Conservation (phyloP, 2,888 invertebrate genomes). For the Cheilosia vulpina region DNA sequence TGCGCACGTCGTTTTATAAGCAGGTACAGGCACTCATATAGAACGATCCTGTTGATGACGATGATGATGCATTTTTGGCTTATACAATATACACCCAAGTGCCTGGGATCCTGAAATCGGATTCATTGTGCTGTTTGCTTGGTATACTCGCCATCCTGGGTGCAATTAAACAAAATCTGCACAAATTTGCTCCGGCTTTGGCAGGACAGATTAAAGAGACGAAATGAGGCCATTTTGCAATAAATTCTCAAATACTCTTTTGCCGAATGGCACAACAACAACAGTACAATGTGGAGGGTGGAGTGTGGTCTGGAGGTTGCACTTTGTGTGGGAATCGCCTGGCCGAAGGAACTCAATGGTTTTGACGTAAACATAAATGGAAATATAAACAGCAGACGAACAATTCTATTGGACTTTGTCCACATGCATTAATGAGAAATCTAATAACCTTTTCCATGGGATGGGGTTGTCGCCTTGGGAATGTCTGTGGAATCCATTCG, state of each 20-base stretch:
- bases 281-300: too few relatives aligned
- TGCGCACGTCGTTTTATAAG: conserved; percentile 44
- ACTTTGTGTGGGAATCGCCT: conserved; percentile 11
- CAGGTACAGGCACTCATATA: conserved; percentile 1
- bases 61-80: conserved; percentile 30
- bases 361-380: conserved; percentile 9
- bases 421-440: conserved; percentile 5
- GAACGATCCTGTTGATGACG: conserved; percentile 19
- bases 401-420: neutral
- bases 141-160: conserved; percentile 37
- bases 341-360: conserved; percentile 26
- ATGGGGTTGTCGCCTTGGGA: too few relatives aligned
- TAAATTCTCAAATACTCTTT: conserved; percentile 52
- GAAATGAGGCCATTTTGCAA: conserved; percentile 56
- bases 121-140: conserved; percentile 32
- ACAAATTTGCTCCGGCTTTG: conserved; percentile 40
- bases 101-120: conserved; percentile 1
- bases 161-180: conserved; percentile 65
- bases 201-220: conserved; percentile 42
- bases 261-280: neutral
- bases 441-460: neutral
- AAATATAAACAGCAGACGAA: neutral
- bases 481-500: too few relatives aligned
- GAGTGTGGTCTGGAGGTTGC: conserved; percentile 7
- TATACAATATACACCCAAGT: conserved; percentile 12